Evolutionary conservation across 2,797 vertebrate species (phyloP).

Genomic region (Ptychadena robeensis): DNA sequence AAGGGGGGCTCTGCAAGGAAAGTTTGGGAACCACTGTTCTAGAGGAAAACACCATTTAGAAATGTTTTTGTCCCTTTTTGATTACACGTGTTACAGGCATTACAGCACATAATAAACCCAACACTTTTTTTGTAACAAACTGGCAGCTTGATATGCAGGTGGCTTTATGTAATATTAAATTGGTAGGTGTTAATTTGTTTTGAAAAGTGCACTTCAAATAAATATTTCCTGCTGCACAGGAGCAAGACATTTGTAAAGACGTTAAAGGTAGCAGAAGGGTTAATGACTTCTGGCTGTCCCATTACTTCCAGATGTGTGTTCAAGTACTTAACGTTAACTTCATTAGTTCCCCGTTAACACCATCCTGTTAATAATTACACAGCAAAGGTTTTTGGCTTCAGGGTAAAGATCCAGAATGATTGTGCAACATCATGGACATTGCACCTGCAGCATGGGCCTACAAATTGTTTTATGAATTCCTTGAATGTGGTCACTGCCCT

Average conservation of each 20-base stretch:
- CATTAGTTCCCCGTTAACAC: conserved; percentile 62
- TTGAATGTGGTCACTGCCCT: background rate
- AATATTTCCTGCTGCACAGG: background rate
- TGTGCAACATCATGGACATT: conserved; percentile 54
- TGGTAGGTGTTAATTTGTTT: conserved; percentile 1
- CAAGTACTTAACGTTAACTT: conserved; percentile 61
- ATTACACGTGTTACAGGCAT: background rate
- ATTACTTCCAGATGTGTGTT: conserved; percentile 63
- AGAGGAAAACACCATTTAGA: no score
- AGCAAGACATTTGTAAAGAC: background rate
- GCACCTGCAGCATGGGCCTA: conserved; percentile 46
- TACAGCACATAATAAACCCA: background rate
- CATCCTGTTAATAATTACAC: conserved; percentile 59
- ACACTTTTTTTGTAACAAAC: background rate
- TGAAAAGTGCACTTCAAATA: background rate
- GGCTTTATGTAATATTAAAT: background rate
- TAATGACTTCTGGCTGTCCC: conserved; percentile 46
- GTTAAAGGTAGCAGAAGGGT: conserved; percentile 10
- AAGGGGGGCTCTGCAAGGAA: no score
- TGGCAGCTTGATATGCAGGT: background rate
- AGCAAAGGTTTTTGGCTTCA: conserved; percentile 29
- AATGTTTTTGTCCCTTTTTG: background rate
- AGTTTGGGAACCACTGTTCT: no score
- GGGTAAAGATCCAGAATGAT: conserved; percentile 50
- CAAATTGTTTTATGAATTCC: background rate